Conservation (phyloP, 2,113 vertebrate genomes). For the Rana temporaria region DNA sequence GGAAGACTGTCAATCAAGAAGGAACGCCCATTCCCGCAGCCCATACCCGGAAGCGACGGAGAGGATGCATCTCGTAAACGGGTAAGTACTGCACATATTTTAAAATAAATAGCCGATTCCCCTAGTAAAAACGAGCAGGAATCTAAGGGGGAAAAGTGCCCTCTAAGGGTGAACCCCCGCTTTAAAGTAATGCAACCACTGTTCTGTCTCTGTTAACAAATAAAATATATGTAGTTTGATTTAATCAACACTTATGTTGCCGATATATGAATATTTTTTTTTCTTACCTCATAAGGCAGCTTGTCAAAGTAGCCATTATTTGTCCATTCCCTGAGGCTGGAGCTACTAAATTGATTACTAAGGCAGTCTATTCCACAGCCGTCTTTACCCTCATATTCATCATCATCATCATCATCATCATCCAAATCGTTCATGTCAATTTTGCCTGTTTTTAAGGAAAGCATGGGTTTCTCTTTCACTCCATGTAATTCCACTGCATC, state of each 20-base stretch:
- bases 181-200: too few relatives aligned
- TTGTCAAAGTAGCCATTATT: slow-evolving; percentile 95
- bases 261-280: background rate
- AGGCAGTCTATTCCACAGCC: slow-evolving; percentile 76
- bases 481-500: slow-evolving; percentile 94
- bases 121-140: too few relatives aligned
- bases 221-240: too few relatives aligned
- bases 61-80: too few relatives aligned
- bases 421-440: slow-evolving; percentile 89
- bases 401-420: slow-evolving; percentile 90
- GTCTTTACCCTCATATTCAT: slow-evolving; percentile 84
- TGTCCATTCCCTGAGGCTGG: slow-evolving; percentile 76
- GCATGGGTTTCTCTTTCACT: slow-evolving; percentile 86
- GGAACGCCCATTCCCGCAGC: too few relatives aligned
- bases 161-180: too few relatives aligned
- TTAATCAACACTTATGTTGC: background rate
- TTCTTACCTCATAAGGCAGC: slow-evolving; percentile 94
- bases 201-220: too few relatives aligned
- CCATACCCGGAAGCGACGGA: too few relatives aligned
- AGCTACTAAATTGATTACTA: slow-evolving; percentile 75
- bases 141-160: too few relatives aligned
- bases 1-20: too few relatives aligned
- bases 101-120: too few relatives aligned
- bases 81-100: too few relatives aligned
- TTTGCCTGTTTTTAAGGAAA: slow-evolving; percentile 86